These are phyloP conservation scores for Clarias gariepinus DNA, from an alignment of 2,113 vertebrate species.

Conservation along the genomic window DNA sequence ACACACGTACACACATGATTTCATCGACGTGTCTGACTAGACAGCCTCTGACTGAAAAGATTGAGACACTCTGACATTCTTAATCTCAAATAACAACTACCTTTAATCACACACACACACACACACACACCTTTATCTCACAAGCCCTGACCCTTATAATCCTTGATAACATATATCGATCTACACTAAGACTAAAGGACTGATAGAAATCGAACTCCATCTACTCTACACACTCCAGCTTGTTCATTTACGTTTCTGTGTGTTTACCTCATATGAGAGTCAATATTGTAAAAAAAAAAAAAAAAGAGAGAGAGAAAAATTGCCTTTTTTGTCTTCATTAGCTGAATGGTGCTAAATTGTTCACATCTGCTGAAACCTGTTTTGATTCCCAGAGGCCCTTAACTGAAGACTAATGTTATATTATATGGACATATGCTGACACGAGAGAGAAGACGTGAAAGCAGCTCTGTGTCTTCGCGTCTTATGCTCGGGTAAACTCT, in stretches of 20 bases:
- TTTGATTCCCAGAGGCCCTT: not conserved
- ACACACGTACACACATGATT: conserved; percentile 8
- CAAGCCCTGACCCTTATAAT: conserved; percentile 48
- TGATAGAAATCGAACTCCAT: conserved; percentile 50
- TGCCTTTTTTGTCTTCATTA: conserved; percentile 19
- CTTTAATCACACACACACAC: conserved; percentile 33
- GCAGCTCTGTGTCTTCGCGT: conserved; percentile 6
- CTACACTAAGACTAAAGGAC: conserved; percentile 45
- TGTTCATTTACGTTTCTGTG: conserved; percentile 10
- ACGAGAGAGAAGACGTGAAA: conserved; percentile 12
- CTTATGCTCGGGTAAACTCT: conserved; percentile 2
- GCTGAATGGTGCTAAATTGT: not conserved
- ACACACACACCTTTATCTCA: conserved; percentile 30
- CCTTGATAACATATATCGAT: conserved; percentile 53
- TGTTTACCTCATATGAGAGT: not conserved
- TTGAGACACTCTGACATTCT: conserved; percentile 30
- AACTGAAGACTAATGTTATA: not conserved
- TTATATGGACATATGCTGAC: conserved; percentile 20
- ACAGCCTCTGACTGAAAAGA: conserved; percentile 4
- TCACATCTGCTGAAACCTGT: conserved; percentile 19
- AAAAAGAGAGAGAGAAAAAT: not conserved
- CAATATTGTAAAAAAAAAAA: not conserved
- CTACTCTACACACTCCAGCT: conserved; percentile 6
- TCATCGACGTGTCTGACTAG: conserved; percentile 13
- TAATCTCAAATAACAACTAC: conserved; percentile 29